Base-by-base conservation (phyloP, 2,113 vertebrate genomes). In the Halcyon senegalensis region DNA sequence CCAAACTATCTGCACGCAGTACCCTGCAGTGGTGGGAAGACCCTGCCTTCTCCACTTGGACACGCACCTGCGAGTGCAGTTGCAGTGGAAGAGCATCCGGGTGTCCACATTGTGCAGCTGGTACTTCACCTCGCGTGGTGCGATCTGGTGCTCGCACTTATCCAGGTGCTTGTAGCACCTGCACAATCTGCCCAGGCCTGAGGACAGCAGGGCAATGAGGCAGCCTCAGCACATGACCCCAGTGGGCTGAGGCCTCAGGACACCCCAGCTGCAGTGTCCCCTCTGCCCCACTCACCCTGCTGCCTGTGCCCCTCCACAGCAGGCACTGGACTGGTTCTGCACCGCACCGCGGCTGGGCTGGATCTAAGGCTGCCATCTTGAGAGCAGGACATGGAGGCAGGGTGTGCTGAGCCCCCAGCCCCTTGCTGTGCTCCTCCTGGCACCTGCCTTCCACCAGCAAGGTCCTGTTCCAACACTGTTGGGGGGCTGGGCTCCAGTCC, bases 61-160 rank as follows among this genome's bases (percentile, higher is more conserved):
- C 60, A 58, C 96, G 25, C 37, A 99, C 99, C 98, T 98, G 88
- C 8, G 74, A 1, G 98, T 99, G 24, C 99, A 99, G 93, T 98
- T 98, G 95, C 99, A 99, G 96, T 99, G 98, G 85, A 99, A 99
- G 55, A 99, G 96, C 2, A 89, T 98, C 31, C 15, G 59, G 3
- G 7, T 44, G 53, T 98, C 98, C 0, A 8, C 1, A 15, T 99
- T 99, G 72, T 84, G 83, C 80, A 99, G 94, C 43, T 98, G 97
- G 63, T 98, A 98, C 92, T 96, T 99, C 84, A 84, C 94, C 86
- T 98, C 95, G 2, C 48, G 41, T 20, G 98, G 98, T 7, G 58
- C 83, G 2, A 99, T 99, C 95, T 93, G 98, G 66, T 98, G 66
- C 50, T 79, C 60, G 23, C 99, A 99, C 13, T 86, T 91, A 66